Percentiles rank a stretch among this genome's conserved stretches.
Evolutionary conservation across 35 echinoderm and acorn worm species (phyloP).

Genomic region (Amphiura filiformis): DNA sequence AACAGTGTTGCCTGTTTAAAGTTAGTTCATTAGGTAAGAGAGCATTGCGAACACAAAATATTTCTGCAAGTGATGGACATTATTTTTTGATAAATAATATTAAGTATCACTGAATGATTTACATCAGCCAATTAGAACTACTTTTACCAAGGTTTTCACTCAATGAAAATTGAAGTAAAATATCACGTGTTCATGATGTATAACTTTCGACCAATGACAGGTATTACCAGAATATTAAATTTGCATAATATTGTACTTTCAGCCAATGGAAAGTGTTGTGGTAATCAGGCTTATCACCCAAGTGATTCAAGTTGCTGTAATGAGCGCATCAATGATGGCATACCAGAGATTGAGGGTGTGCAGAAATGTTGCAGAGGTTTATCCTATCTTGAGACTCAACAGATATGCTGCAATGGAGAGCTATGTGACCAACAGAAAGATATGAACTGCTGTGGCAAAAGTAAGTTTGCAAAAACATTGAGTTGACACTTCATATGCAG

Average conservation of each 20-base stretch:
- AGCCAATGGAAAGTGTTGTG: slow-evolving; percentile 34
- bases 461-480: background rate
- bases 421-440: background rate
- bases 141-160: background rate
- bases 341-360: slow-evolving; percentile 22
- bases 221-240: no score
- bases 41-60: background rate
- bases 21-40: background rate
- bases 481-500: background rate
- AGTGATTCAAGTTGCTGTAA: background rate
- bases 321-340: background rate
- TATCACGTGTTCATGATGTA: background rate
- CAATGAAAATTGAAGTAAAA: background rate
- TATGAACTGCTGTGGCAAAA: slow-evolving; percentile 18
- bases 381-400: slow-evolving; percentile 17
- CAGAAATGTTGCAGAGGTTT: background rate
- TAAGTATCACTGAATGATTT: background rate
- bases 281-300: background rate
- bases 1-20: background rate
- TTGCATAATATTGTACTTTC: no score
- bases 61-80: no score
- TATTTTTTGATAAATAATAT: background rate
- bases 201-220: background rate
- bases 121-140: background rate
- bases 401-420: background rate